Conservation (phyloP, 2,797 vertebrate genomes). For the Xiphophorus birchmanni region DNA sequence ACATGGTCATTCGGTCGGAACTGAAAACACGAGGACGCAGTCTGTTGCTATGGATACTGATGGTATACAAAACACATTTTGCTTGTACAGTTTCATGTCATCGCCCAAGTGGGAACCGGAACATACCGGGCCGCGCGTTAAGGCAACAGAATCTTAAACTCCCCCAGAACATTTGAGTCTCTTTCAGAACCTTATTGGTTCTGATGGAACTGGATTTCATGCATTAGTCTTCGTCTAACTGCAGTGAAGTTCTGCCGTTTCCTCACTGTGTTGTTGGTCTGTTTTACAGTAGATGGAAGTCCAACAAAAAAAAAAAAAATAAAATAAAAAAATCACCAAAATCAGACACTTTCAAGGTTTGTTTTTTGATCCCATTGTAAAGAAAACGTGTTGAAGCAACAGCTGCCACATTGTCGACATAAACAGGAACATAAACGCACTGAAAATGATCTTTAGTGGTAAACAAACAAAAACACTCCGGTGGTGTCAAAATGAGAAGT, state of each 20-base stretch:
- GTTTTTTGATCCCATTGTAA: background rate
- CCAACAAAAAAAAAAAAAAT: background rate
- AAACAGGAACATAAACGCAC: background rate
- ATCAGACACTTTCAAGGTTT: background rate
- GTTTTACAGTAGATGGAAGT: background rate
- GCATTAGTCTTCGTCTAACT: background rate
- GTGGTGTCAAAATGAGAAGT: background rate
- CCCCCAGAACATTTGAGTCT: background rate
- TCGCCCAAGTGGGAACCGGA: too few species aligned
- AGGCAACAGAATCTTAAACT: background rate
- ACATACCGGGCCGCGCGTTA: background rate
- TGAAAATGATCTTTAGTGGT: background rate
- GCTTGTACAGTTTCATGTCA: background rate
- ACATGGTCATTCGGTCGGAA: background rate
- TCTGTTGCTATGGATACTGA: background rate
- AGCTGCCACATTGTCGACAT: background rate
- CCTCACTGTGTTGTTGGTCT: background rate
- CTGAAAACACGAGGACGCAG: background rate
- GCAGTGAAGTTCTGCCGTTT: background rate
- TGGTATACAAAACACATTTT: background rate
- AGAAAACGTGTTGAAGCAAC: background rate
- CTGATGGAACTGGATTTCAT: background rate
- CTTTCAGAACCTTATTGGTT: background rate
- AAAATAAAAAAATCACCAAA: background rate
- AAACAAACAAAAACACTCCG: background rate